phyloP scores from a whole-genome alignment of 2,113 vertebrate species.

The Apistogramma diplotaenia region DNA sequence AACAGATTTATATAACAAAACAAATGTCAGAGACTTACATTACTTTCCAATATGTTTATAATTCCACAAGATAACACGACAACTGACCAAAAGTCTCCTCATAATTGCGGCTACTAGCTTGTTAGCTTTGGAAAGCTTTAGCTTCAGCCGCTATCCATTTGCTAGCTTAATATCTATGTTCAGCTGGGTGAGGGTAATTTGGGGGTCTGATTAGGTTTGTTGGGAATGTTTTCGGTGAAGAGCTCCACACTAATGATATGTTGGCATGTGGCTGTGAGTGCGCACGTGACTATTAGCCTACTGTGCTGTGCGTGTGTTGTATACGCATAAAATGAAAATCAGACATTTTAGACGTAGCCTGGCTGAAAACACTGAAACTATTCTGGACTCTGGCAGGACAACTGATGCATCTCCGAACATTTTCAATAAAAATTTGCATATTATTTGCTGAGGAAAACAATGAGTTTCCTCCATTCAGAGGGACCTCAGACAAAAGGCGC shows the following conservation, averaged over 20 bases:
- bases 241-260: neutral
- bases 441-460: no score
- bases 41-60: neutral
- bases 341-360: neutral
- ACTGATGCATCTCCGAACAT: no score
- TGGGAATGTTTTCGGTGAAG: neutral
- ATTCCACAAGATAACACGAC: neutral
- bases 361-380: no score
- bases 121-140: neutral
- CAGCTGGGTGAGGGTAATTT: neutral
- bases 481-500: no score
- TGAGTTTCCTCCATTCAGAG: no score
- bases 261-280: neutral
- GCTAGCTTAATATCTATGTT: neutral
- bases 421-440: no score
- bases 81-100: neutral
- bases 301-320: neutral
- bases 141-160: neutral
- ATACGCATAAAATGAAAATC: neutral
- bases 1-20: neutral
- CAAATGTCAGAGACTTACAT: no score
- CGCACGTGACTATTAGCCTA: neutral
- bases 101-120: neutral
- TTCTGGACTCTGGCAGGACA: no score
- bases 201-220: neutral